Evolutionary conservation across 2,113 vertebrate genomes (phyloP).

Genomic region (Pelmatolapia mariae): DNA sequence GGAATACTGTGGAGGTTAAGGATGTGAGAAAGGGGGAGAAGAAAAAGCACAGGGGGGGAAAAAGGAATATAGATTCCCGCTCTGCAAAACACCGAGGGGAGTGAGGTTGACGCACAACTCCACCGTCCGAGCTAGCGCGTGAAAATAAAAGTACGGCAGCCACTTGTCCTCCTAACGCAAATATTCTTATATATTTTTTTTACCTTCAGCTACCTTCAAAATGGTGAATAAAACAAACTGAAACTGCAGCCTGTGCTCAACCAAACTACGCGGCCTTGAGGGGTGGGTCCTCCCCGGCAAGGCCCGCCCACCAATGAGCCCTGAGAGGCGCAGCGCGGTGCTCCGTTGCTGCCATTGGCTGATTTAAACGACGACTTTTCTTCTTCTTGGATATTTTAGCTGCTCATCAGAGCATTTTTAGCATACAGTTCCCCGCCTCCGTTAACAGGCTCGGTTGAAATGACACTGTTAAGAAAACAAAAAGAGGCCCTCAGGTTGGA

Average conservation of each 20-base stretch:
- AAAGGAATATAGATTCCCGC: conserved; percentile 56
- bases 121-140: conserved; percentile 50
- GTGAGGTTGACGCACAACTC: conserved; percentile 54
- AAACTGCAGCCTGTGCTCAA: conserved; percentile 79
- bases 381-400: background rate
- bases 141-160: conserved; percentile 56
- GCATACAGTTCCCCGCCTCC: conserved; percentile 49
- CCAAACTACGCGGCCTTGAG: conserved; percentile 62
- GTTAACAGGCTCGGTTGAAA: conserved; percentile 64
- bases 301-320: conserved; percentile 30
- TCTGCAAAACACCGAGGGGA: conserved; percentile 57
- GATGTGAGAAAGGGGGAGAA: conserved; percentile 56
- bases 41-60: conserved; percentile 32
- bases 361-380: conserved; percentile 41
- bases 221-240: conserved; percentile 86
- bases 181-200: conserved; percentile 60
- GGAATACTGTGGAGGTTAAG: conserved; percentile 74
- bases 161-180: conserved; percentile 43
- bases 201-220: conserved; percentile 76
- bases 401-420: conserved; percentile 35
- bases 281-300: conserved; percentile 15
- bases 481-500: conserved; percentile 69
- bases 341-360: conserved; percentile 30
- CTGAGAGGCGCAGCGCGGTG: conserved; percentile 29
- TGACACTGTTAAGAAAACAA: conserved; percentile 70